Evolutionary conservation across 1,140 invertebrate genomes (phyloP).

Genomic region (Oryzaephilus surinamensis): DNA sequence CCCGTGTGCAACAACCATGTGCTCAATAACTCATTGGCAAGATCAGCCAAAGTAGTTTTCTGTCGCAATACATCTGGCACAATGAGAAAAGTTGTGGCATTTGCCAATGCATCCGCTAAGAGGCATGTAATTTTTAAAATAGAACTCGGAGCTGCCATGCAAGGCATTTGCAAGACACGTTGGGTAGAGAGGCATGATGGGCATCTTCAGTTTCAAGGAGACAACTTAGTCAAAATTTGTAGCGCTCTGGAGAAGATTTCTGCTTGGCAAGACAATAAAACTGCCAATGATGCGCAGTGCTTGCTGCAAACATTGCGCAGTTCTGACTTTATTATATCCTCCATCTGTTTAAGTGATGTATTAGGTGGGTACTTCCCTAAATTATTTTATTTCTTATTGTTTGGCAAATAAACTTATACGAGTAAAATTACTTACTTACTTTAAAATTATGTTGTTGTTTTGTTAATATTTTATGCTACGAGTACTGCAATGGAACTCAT

Average conservation of each 20-base stretch:
- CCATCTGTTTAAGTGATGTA: slow-evolving; percentile 1
- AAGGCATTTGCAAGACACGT: slow-evolving; percentile 1
- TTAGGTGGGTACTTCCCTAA: too few species aligned
- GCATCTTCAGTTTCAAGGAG: neutral
- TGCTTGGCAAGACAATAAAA: slow-evolving; percentile 1
- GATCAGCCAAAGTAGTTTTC: neutral
- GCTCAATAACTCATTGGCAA: slow-evolving; percentile 1
- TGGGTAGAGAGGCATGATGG: slow-evolving; percentile 4
- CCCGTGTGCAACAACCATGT: neutral
- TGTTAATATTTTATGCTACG: too few species aligned
- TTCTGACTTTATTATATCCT: slow-evolving; percentile 1
- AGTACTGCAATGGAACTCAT: too few species aligned
- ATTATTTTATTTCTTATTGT: too few species aligned
- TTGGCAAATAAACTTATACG: too few species aligned
- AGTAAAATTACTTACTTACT: too few species aligned
- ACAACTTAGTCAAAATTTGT: slow-evolving; percentile 1
- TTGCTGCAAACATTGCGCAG: neutral
- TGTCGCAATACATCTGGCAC: neutral
- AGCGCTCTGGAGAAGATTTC: slow-evolving; percentile 1
- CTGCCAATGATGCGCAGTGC: neutral
- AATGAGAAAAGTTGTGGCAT: slow-evolving; percentile 3
- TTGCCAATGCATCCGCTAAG: neutral
- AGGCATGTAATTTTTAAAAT: neutral
- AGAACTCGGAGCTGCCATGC: neutral
- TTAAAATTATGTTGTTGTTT: too few species aligned